Evolutionary conservation across 2,113 vertebrate species (phyloP).

Genomic region (Syrrhaptes paradoxus): DNA sequence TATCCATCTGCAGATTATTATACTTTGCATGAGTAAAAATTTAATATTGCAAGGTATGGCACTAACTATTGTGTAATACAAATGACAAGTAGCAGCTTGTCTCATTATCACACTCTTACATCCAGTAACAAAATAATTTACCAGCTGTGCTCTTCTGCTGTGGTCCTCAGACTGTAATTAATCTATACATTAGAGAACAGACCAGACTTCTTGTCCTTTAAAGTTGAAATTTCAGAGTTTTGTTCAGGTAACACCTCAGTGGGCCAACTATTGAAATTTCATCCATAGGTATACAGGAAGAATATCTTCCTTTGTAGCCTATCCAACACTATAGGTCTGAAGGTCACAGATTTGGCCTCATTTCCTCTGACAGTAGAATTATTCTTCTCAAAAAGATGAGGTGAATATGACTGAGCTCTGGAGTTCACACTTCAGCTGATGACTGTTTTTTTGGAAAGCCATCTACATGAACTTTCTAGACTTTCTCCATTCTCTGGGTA

Average conservation of each 20-base stretch:
- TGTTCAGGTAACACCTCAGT: not conserved
- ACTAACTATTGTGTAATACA: not conserved
- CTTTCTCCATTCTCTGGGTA: not conserved
- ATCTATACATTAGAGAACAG: not conserved
- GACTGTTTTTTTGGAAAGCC: not conserved
- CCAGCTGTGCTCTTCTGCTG: not conserved
- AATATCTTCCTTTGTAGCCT: not conserved
- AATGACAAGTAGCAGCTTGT: not conserved
- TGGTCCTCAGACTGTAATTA: not conserved
- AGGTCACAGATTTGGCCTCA: not conserved
- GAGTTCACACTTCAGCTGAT: not conserved
- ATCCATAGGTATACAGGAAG: not conserved
- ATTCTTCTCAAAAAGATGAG: not conserved
- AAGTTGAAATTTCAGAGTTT: not conserved
- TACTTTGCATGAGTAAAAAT: not conserved
- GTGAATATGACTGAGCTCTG: not conserved
- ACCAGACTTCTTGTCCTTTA: not conserved
- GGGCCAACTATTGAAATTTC: not conserved
- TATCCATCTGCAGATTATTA: not conserved
- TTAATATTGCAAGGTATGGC: not conserved
- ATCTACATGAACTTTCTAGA: not conserved
- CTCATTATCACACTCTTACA: not conserved
- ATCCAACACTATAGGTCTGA: not conserved
- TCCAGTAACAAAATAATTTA: not conserved
- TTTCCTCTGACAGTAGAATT: not conserved